These are phyloP conservation scores for Lithophane ornitopus DNA, from an alignment of 2,888 invertebrate species.

Conservation along the genomic window DNA sequence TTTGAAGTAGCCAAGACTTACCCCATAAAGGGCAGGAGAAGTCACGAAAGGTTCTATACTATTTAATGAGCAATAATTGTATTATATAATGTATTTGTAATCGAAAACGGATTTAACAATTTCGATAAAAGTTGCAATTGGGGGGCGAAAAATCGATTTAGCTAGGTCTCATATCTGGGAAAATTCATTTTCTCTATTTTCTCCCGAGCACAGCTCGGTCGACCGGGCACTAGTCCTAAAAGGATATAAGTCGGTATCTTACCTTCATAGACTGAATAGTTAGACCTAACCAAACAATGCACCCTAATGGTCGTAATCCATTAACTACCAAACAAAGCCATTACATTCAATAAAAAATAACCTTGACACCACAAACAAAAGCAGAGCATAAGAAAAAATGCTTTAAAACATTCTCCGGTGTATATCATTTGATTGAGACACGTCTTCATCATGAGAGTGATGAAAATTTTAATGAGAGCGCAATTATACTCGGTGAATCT, in stretches of 20 bases:
- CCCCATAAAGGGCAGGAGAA: rapidly evolving
- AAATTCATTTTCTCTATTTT: too few relatives aligned
- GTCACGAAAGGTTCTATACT: too few relatives aligned
- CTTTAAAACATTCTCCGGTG: constrained; percentile 45
- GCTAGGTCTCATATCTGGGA: too few relatives aligned
- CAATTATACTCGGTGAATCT: constrained; percentile 62
- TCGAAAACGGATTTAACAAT: too few relatives aligned
- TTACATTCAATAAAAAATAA: constrained; percentile 48
- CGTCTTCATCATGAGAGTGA: constrained; percentile 54
- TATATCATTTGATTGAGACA: constrained; percentile 63
- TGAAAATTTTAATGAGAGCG: constrained; percentile 69
- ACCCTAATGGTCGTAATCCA: constrained; percentile 1
- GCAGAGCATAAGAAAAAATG: constrained; percentile 38
- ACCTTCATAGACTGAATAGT: neutral
- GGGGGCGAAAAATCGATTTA: too few relatives aligned
- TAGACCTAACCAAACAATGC: constrained; percentile 12
- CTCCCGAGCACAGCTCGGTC: too few relatives aligned
- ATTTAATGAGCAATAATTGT: too few relatives aligned
- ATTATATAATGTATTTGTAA: too few relatives aligned
- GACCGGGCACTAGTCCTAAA: neutral
- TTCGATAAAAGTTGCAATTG: too few relatives aligned
- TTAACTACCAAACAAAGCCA: constrained; percentile 28
- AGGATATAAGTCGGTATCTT: neutral
- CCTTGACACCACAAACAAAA: constrained; percentile 54
- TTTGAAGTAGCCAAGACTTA: neutral